Evolutionary conservation across 2,888 invertebrate species (phyloP).

Genomic region (Drosophila siamana): DNA sequence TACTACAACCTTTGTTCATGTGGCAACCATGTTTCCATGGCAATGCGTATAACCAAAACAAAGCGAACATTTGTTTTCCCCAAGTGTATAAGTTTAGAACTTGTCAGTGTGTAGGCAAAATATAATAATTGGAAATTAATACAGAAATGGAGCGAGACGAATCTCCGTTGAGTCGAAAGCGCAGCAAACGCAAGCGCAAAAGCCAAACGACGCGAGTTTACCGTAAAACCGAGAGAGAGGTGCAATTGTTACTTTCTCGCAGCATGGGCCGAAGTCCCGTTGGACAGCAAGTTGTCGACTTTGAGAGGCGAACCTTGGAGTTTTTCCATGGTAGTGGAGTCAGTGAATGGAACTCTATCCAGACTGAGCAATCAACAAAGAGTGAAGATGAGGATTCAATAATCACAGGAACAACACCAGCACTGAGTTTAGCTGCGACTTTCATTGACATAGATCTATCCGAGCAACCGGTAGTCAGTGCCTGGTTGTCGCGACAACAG

Average conservation of each 20-base stretch:
- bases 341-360: not conserved
- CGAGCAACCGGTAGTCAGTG: constrained; percentile 59
- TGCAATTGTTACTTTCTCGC: constrained; percentile 65
- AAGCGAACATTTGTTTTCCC: constrained; percentile 25
- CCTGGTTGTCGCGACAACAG: constrained; percentile 38
- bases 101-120: not conserved
- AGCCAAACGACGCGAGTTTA: constrained; percentile 77
- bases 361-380: not conserved
- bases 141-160: constrained; percentile 15
- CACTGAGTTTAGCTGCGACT: constrained; percentile 63
- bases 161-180: constrained; percentile 5
- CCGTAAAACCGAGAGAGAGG: constrained; percentile 76
- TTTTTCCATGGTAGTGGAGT: constrained; percentile 67
- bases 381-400: constrained; percentile 16
- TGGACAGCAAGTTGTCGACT: constrained; percentile 24
- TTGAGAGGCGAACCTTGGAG: constrained; percentile 56
- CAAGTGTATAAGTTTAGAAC: not conserved
- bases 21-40: constrained; percentile 11
- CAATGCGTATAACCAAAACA: constrained; percentile 41
- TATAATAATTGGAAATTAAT: not conserved
- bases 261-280: constrained; percentile 5
- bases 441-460: constrained; percentile 83
- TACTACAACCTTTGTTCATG: no score
- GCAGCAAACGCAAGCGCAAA: constrained; percentile 59
- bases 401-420: constrained; percentile 19